These are phyloP conservation scores for Glossosoma conforme DNA, from an alignment of 1,140 invertebrate genomes.

Conservation along the genomic window DNA sequence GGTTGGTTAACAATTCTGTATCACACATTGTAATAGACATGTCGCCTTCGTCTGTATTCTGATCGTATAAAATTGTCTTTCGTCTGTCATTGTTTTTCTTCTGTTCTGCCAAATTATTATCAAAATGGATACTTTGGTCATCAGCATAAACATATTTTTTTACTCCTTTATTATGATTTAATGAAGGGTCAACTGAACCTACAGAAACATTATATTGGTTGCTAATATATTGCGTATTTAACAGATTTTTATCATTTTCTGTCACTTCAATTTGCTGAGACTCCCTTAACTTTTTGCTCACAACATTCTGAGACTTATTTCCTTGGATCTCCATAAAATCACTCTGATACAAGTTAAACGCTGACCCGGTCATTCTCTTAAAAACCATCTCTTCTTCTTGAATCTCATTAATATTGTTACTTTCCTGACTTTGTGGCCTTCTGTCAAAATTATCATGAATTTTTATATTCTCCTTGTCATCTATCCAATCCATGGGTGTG, in stretches of 20 bases:
- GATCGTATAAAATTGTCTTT: constrained; percentile 4
- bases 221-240: too few relatives aligned
- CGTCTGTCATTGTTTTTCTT: background rate
- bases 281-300: too few relatives aligned
- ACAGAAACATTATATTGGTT: too few relatives aligned
- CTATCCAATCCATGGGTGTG: constrained; percentile 3
- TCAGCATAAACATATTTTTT: too few relatives aligned
- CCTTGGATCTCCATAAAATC: constrained; percentile 7
- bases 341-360: constrained; percentile 4
- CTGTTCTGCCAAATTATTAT: background rate
- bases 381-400: background rate
- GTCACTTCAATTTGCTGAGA: too few relatives aligned
- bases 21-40: too few relatives aligned
- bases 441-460: background rate
- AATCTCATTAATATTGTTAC: constrained; percentile 1
- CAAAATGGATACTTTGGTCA: too few relatives aligned
- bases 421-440: constrained; percentile 5
- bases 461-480: constrained; percentile 24
- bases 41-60: background rate
- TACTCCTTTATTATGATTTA: too few relatives aligned
- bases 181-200: too few relatives aligned
- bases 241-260: too few relatives aligned
- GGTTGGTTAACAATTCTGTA: too few relatives aligned
- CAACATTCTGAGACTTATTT: too few relatives aligned
- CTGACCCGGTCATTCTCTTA: background rate